Base-by-base conservation (phyloP, 2,888 invertebrate species). In the Apeira syringaria region DNA sequence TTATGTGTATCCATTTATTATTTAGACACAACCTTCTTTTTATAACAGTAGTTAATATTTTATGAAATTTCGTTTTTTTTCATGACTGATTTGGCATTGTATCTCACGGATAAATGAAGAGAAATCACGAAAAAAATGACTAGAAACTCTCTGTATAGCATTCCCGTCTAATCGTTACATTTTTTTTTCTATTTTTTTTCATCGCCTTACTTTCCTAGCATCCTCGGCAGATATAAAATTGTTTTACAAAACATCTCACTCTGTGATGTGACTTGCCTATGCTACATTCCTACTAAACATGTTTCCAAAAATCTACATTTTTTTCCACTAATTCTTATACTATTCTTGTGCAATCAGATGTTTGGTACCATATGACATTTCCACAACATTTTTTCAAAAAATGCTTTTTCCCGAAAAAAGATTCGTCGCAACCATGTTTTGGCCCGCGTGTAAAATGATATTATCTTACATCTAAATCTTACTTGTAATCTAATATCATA, bases 11-110 rank as follows among this genome's bases (percentile, higher is more conserved):
- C 81, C 71, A 68, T 84, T 83, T 79, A 66, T 68, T 70, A 56
- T 70, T 79, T 83, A 85, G 88, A 89, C 88, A 89, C 88, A 89
- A 89, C 88, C 88, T 78, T 80, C 74, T 55, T 62, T n/a, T 79
- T 77, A 77, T 80, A 84, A 81, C 80, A 83, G 83, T 86, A 84
- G 68, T 86, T 83, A 64, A 68, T 71, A 61, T 61, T 71, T 70
- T 69, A 47, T 51, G 47, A 38, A n/a, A 38, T 64, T 66, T 59
- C 62, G 61, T 71, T 68, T 61, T 75, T 71, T 72, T 59, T 64
- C 45, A 78, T 73, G n/a, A 72, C 26, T 26, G 35, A 26, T 86
- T 87, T 87, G 86, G 87, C 85, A 84, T 75, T 78, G 75, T 73
- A 51, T 70, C 69, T 60, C 60, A 58, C 60, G 62, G 65, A 65